Evolutionary conservation across 1,140 invertebrate species (phyloP).

Genomic region (Nomia melanderi): DNA sequence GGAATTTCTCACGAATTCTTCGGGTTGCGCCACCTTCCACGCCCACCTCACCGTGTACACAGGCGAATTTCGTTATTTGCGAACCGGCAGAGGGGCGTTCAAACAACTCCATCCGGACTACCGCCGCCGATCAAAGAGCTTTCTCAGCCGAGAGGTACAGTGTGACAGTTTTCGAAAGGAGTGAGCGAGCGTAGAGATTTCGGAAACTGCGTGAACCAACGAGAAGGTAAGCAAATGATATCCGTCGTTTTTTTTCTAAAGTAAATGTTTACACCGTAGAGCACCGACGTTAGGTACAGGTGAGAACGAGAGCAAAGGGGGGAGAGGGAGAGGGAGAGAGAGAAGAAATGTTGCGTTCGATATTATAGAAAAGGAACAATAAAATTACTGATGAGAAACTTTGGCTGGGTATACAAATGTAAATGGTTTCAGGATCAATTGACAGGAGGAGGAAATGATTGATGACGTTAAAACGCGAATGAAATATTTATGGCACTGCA

Average conservation of each 20-base stretch:
- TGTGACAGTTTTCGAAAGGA: neutral
- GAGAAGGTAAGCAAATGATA: neutral
- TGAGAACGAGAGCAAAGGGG: too few species aligned
- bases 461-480: too few species aligned
- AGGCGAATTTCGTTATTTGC: conserved; percentile 46
- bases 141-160: neutral
- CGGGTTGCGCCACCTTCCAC: conserved; percentile 2
- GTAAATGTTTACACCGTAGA: too few species aligned
- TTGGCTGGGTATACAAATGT: too few species aligned
- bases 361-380: too few species aligned
- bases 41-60: neutral
- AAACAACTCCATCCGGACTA: conserved; percentile 2
- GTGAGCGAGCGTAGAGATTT: neutral
- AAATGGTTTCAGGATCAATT: too few species aligned
- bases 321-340: too few species aligned
- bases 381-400: too few species aligned
- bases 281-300: too few species aligned
- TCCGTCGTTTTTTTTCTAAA: neutral
- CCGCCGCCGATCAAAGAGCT: conserved; percentile 20
- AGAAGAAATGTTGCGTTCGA: too few species aligned
- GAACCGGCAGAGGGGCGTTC: neutral
- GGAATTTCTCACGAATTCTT: conserved; percentile 42
- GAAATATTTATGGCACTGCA: too few species aligned
- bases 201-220: neutral
- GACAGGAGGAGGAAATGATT: too few species aligned